Evolutionary conservation across 2,888 invertebrate species (phyloP).

Genomic region (Lucinisca nassula): DNA sequence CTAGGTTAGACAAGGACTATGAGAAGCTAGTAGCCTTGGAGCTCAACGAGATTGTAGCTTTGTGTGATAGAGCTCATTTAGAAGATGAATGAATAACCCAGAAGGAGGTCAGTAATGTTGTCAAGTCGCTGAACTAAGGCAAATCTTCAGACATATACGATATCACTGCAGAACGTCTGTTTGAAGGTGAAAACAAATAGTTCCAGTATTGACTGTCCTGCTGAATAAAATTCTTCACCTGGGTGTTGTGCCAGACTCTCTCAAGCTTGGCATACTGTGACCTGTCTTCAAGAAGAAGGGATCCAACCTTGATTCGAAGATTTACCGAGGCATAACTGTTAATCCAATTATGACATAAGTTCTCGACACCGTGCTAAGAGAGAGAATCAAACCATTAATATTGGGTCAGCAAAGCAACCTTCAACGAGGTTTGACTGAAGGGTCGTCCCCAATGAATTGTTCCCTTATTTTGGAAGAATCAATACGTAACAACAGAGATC

Average conservation of each 20-base stretch:
- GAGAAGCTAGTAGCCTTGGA: too few species aligned
- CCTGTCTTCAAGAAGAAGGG: slow-evolving; percentile 15
- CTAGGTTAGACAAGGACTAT: not conserved
- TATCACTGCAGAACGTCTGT: not conserved
- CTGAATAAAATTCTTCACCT: not conserved
- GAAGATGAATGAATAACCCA: not conserved
- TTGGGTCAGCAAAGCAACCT: not conserved
- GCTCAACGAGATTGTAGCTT: not conserved
- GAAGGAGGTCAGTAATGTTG: not conserved
- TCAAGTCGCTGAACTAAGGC: slow-evolving; percentile 6
- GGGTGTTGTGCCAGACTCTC: not conserved
- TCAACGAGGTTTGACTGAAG: slow-evolving; percentile 1
- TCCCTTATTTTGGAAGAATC: not conserved
- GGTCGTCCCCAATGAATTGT: not conserved
- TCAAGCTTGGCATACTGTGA: not conserved
- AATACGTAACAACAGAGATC: not conserved
- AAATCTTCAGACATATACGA: not conserved
- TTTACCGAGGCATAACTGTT: slow-evolving; percentile 18
- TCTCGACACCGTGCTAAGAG: slow-evolving; percentile 6
- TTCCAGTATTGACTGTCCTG: not conserved
- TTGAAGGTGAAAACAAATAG: not conserved
- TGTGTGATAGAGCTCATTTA: not conserved
- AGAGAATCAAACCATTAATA: not conserved
- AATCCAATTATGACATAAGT: slow-evolving; percentile 1
- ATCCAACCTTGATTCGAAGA: not conserved